Evolutionary conservation across 2,113 vertebrate species (phyloP).

Genomic region (Percina caprodes): DNA sequence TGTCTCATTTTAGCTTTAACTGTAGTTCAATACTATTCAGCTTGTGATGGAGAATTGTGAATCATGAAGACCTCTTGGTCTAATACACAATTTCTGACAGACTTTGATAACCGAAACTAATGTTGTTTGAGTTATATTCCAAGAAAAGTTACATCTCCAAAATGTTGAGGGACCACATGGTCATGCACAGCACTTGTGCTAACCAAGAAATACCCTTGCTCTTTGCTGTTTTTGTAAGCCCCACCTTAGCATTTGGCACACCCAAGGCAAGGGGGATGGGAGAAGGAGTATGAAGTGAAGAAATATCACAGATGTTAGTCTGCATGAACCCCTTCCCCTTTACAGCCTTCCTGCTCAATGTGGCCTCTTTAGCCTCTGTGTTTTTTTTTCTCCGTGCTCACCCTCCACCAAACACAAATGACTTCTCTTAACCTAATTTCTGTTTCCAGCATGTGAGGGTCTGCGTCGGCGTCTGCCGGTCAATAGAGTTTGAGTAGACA

Average conservation of each 20-base stretch:
- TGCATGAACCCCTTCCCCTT: constrained; percentile 75
- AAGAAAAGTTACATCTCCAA: background rate
- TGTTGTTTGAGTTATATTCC: background rate
- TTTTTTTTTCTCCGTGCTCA: constrained; percentile 2
- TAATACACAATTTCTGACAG: background rate
- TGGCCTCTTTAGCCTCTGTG: constrained; percentile 58
- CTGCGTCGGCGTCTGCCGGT: constrained; percentile 67
- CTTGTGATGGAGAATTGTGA: background rate
- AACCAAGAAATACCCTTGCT: constrained; percentile 55
- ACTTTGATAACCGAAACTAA: background rate
- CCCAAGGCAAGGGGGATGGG: constrained; percentile 60
- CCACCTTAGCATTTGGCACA: constrained; percentile 75
- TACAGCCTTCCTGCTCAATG: constrained; percentile 75
- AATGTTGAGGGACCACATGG: constrained; percentile 20
- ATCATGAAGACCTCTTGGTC: background rate
- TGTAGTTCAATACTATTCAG: background rate
- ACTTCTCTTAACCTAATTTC: constrained; percentile 79
- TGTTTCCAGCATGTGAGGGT: constrained; percentile 60
- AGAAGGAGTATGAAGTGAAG: constrained; percentile 55
- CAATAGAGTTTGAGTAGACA: constrained; percentile 68
- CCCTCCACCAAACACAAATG: constrained; percentile 62
- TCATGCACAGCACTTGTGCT: constrained; percentile 50
- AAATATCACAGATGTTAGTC: constrained; percentile 79
- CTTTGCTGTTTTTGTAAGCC: constrained; percentile 73
- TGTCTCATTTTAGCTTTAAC: background rate